Evolutionary conservation across 1,140 invertebrate species (phyloP).

Genomic region (Gerris buenoi): DNA sequence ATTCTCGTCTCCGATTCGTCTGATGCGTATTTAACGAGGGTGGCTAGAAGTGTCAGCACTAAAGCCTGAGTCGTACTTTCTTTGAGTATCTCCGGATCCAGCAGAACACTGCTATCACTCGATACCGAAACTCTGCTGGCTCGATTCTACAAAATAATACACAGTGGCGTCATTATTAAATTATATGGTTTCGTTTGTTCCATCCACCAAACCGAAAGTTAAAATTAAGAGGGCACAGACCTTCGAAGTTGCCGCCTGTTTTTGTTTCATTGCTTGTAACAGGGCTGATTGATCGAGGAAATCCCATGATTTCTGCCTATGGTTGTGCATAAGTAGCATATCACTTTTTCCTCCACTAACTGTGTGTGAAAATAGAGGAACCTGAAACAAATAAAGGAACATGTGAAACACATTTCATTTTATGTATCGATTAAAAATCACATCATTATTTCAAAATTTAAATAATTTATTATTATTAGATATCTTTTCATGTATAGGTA

Average conservation of each 20-base stretch:
- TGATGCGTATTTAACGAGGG: constrained; percentile 90
- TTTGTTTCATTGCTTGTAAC: constrained; percentile 47
- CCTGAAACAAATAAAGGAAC: not conserved
- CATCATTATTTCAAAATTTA: too few species aligned
- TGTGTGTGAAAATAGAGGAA: not conserved
- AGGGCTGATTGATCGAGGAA: constrained; percentile 66
- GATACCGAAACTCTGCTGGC: constrained; percentile 69
- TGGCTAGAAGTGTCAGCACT: constrained; percentile 84
- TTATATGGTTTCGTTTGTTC: too few species aligned
- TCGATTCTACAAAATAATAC: constrained; percentile 40
- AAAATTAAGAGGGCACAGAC: too few species aligned
- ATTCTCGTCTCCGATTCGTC: constrained; percentile 88
- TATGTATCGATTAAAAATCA: too few species aligned
- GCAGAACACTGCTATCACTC: constrained; percentile 86
- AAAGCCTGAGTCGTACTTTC: constrained; percentile 86
- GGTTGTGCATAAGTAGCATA: constrained; percentile 26
- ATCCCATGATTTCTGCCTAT: constrained; percentile 90
- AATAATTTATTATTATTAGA: too few species aligned
- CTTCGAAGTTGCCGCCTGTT: constrained; percentile 32
- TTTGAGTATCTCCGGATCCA: constrained; percentile 83
- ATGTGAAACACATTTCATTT: too few species aligned
- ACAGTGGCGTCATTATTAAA: not conserved
- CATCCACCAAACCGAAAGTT: too few species aligned
- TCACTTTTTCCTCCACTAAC: not conserved
- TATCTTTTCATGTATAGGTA: too few species aligned